Evolutionary conservation across 2,797 vertebrate genomes (phyloP).

Genomic region (Peromyscus nudipes): DNA sequence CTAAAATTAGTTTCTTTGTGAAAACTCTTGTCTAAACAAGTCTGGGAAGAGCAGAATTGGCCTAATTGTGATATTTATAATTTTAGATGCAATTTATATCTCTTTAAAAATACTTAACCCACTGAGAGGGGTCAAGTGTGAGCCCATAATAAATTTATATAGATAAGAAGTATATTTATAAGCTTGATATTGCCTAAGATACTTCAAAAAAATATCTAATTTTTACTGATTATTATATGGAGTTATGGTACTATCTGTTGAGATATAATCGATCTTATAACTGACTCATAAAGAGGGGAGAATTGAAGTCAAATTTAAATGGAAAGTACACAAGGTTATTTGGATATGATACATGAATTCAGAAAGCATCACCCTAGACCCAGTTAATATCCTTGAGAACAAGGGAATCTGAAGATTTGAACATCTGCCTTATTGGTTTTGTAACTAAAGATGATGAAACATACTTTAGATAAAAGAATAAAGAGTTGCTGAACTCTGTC

Average conservation of each 20-base stretch:
- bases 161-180: not conserved
- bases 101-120: not conserved
- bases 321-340: conserved; percentile 11
- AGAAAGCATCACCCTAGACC: not conserved
- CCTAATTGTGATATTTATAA: not conserved
- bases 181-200: not conserved
- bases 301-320: conserved; percentile 8
- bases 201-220: not conserved
- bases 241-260: not conserved
- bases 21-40: conserved; percentile 29
- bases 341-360: not conserved
- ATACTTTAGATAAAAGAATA: not conserved
- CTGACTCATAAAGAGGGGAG: not conserved
- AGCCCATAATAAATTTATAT: not conserved
- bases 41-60: not conserved
- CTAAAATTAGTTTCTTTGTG: conserved; percentile 48
- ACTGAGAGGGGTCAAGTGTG: not conserved
- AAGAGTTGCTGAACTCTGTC: not conserved
- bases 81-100: conserved; percentile 37
- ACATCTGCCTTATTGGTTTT: not conserved
- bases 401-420: not conserved
- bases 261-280: not conserved
- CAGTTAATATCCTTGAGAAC: not conserved
- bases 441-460: not conserved
- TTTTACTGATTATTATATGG: not conserved